These are phyloP conservation scores for Junonia oenone DNA, from an alignment of 2,888 invertebrate species.

Conservation along the genomic window DNA sequence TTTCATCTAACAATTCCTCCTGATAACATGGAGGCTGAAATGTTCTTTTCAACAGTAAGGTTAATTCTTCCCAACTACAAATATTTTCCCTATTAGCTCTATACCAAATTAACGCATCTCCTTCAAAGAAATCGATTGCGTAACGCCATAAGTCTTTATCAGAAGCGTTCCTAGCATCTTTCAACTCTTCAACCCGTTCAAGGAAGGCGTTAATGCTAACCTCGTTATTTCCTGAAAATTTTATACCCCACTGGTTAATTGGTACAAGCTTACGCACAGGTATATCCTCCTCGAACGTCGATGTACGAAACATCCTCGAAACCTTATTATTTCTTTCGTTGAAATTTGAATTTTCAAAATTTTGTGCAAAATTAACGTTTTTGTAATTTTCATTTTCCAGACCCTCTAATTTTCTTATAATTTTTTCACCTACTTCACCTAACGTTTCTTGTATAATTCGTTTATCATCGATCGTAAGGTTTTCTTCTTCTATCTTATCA, in stretches of 20 bases:
- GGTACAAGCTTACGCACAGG: neutral
- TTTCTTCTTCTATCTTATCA: too few species aligned
- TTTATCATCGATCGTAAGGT: too few species aligned
- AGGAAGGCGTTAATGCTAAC: slow-evolving; percentile 14
- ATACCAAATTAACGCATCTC: slow-evolving; percentile 15
- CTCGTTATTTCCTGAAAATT: slow-evolving; percentile 8
- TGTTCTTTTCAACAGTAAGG: neutral
- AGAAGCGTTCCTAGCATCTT: slow-evolving; percentile 14
- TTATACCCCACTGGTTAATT: slow-evolving; percentile 5
- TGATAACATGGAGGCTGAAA: slow-evolving; percentile 10
- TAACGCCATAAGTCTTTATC: slow-evolving; percentile 2
- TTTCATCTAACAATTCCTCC: slow-evolving; percentile 7
- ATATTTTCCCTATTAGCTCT: slow-evolving; percentile 8
- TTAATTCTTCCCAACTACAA: slow-evolving; percentile 6
- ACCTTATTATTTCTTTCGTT: too few species aligned
- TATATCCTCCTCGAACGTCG: too few species aligned
- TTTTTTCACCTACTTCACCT: too few species aligned
- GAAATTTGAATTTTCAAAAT: too few species aligned
- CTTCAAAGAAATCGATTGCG: slow-evolving; percentile 10
- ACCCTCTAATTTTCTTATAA: too few species aligned
- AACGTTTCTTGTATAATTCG: too few species aligned
- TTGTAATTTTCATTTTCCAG: too few species aligned
- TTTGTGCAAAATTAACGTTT: too few species aligned
- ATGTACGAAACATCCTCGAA: too few species aligned
- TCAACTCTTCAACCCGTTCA: slow-evolving; percentile 14